Evolutionary conservation across 1,140 invertebrate species (phyloP), one percentile per base, ranked within the genome.

Genomic region (Aphaenogaster ashmeadi): DNA sequence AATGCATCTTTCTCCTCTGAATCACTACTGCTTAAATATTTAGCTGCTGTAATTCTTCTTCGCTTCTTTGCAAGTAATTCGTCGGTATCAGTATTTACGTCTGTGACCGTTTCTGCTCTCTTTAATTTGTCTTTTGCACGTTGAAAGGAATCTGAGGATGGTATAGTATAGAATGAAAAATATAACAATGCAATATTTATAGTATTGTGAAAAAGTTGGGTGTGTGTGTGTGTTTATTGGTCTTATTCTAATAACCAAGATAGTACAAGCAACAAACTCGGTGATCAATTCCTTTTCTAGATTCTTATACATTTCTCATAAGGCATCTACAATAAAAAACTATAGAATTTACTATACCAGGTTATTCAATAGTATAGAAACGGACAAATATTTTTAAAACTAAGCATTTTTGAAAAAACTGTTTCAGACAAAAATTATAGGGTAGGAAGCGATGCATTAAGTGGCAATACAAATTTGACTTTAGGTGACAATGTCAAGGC

Each of bases 11-110:
- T 18, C 8, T 66, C 18, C 18, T 66, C 36, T 66, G 64, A 66
- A 66, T 66, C 64, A 18, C 64, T 66, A 66, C 38, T 66, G 64
- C 38, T 66, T 38, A 66, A 1, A 66, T 8, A 8, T 66, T 41
- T 66, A 66, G 18, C 18, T 41, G 64, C 64, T 66, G 15, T 66
- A 38, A 66, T 38, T 66, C 18, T 66, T 66, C 38, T 66, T 66
- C 64, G 36, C 18, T 41, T 66, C 18, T 66, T 66, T 66, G 64
- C 36, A 66, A 41, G 2, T 56, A 21, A n/a, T 66, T 66, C 7
- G 36, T 41, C 38, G 38, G 18, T 7, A 66, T 66, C 36, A 66
- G 62, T 66, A 66, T 41, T 41, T 38, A 66, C 18, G 8, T 66
- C 18, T 66, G 36, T 66, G 64, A 66, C 36, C 18, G 41, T 41